phyloP scores from a whole-genome alignment of 2,888 invertebrate species.

The Zhengitettix transpicula region DNA sequence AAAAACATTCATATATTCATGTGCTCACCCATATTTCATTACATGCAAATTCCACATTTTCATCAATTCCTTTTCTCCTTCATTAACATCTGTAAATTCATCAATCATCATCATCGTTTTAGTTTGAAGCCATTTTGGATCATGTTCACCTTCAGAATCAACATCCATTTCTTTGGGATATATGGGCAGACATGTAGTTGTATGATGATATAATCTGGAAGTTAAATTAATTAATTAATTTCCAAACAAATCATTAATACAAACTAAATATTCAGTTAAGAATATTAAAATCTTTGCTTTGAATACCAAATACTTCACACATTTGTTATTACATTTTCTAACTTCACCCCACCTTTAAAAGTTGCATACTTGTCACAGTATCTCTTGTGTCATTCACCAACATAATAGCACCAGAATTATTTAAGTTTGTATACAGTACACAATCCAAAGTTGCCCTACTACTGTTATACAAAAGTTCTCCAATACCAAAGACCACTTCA shows the following conservation, averaged over 20 bases:
- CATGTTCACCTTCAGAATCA: slow-evolving; percentile 87
- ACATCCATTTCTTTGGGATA: slow-evolving; percentile 87
- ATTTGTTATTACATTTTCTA: too few species aligned
- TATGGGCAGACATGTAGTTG: slow-evolving; percentile 82
- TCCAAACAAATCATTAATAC: not conserved
- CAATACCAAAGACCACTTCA: too few species aligned
- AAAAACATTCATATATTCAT: too few species aligned
- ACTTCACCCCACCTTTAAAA: too few species aligned
- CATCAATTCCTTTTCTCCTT: slow-evolving; percentile 95
- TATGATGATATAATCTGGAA: slow-evolving; percentile 78
- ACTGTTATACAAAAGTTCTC: too few species aligned
- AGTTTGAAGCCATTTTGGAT: slow-evolving; percentile 84
- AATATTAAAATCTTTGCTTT: too few species aligned
- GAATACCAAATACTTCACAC: too few species aligned
- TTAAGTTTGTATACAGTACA: too few species aligned
- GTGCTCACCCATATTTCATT: slow-evolving; percentile 65
- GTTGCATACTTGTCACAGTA: too few species aligned
- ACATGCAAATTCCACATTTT: slow-evolving; percentile 98
- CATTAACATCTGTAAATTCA: slow-evolving; percentile 98
- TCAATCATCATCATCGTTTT: slow-evolving; percentile 97
- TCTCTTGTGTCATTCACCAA: too few species aligned
- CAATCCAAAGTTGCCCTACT: too few species aligned
- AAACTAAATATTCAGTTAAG: not conserved
- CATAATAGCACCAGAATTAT: too few species aligned
- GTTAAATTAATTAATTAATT: not conserved